Evolutionary conservation across 2,797 vertebrate genomes (phyloP).

Genomic region (Channa striata): DNA sequence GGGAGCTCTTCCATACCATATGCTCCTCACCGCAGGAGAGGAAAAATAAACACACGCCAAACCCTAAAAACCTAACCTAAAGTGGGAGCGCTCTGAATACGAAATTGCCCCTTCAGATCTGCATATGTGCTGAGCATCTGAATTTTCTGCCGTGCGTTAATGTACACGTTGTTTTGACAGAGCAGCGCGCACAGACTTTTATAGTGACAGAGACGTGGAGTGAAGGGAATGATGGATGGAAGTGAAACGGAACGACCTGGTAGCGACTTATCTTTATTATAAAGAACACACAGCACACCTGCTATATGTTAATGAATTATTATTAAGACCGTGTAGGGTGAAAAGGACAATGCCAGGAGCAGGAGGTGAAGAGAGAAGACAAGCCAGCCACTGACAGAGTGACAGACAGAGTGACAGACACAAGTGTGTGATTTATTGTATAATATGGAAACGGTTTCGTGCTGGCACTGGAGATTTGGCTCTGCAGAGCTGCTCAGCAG

Average conservation of each 20-base stretch:
- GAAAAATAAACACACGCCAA: conserved; percentile 74
- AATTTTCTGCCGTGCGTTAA: conserved; percentile 50
- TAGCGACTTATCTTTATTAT: conserved; percentile 38
- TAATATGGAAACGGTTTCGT: conserved; percentile 80
- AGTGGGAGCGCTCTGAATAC: conserved; percentile 61
- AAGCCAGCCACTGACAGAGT: conserved; percentile 20
- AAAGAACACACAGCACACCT: conserved; percentile 63
- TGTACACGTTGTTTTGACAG: conserved; percentile 56
- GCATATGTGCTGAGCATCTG: conserved; percentile 43
- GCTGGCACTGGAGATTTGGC: conserved; percentile 63
- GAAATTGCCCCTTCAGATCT: conserved; percentile 62
- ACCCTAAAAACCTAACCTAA: conserved; percentile 72
- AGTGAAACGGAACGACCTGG: conserved; percentile 27
- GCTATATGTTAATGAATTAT: conserved; percentile 43
- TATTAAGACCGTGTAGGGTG: conserved; percentile 41
- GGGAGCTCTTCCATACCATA: conserved; percentile 63
- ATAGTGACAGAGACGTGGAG: conserved; percentile 38
- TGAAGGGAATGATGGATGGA: conserved; percentile 29
- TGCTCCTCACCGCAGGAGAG: conserved; percentile 67
- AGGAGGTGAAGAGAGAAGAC: conserved; percentile 49
- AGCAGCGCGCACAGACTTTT: conserved; percentile 35
- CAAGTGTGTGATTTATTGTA: conserved; percentile 56
- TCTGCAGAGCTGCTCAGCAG: conserved; percentile 43
- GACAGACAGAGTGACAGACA: conserved; percentile 51
- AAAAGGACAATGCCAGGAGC: conserved; percentile 35